Conservation (phyloP, 2,797 vertebrate species). For the Glyptemys insculpta region DNA sequence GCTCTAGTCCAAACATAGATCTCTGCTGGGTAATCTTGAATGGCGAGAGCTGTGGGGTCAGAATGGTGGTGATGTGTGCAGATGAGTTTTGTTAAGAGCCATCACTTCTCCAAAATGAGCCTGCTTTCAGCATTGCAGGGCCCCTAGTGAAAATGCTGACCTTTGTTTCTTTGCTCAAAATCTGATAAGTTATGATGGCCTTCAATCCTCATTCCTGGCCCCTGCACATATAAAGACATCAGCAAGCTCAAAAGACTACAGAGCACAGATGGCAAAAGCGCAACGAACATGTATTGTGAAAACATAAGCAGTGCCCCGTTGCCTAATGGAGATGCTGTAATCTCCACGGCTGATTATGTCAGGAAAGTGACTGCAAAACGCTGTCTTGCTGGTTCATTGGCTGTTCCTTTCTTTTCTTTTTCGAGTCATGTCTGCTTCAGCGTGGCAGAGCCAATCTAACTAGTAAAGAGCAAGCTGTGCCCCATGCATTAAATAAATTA, state of each 20-base stretch:
- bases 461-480: accelerated
- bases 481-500: accelerated
- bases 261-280: accelerated
- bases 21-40: background rate
- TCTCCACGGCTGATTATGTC: background rate
- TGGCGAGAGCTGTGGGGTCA: background rate
- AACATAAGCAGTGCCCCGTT: accelerated
- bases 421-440: background rate
- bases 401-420: background rate
- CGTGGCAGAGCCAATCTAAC: accelerated
- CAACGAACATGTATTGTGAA: background rate
- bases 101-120: background rate
- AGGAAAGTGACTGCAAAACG: accelerated
- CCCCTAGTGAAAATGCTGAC: background rate
- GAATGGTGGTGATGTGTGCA: background rate
- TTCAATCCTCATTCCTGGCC: background rate
- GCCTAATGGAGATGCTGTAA: accelerated
- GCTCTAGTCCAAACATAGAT: background rate
- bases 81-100: background rate
- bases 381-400: accelerated
- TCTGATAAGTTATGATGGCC: background rate
- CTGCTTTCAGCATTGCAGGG: background rate
- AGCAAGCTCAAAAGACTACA: accelerated
- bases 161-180: background rate
- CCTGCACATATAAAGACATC: no score